Conservation (phyloP, 2,888 invertebrate genomes). For the Leuctra nigra region DNA sequence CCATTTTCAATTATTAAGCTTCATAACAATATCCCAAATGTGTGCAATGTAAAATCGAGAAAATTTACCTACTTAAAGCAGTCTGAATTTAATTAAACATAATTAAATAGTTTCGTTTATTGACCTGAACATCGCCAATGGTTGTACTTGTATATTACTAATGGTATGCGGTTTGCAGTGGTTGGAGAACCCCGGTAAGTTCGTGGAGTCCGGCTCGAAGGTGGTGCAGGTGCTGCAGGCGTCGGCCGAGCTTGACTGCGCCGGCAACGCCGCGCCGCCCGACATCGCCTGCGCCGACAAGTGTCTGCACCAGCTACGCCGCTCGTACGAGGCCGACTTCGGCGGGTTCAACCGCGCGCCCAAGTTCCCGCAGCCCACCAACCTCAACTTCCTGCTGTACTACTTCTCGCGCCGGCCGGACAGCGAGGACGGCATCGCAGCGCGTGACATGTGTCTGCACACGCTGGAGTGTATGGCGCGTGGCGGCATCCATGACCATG, state of each 20-base stretch:
- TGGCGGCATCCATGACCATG: slow-evolving; percentile 94
- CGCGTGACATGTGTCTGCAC: slow-evolving; percentile 70
- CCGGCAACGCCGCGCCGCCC: slow-evolving; percentile 41
- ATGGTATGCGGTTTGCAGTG: no score
- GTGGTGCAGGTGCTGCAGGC: slow-evolving; percentile 55
- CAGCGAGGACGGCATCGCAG: slow-evolving; percentile 50
- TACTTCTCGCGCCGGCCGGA: slow-evolving; percentile 58
- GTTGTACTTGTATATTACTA: no score
- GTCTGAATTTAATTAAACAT: no score
- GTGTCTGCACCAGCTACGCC: slow-evolving; percentile 48
- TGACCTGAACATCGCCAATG: no score
- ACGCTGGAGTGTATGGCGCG: slow-evolving; percentile 81
- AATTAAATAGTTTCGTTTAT: no score
- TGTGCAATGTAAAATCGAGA: no score
- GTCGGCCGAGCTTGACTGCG: slow-evolving; percentile 43
- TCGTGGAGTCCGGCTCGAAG: slow-evolving; percentile 53
- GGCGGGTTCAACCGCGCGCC: slow-evolving; percentile 86
- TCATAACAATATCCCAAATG: no score
- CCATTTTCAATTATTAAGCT: no score
- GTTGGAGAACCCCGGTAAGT: slow-evolving; percentile 54
- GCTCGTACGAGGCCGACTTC: slow-evolving; percentile 50
- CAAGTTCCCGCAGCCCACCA: slow-evolving; percentile 90
- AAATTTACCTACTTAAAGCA: no score
- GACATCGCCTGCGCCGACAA: slow-evolving; percentile 51
- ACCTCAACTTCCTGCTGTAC: slow-evolving; percentile 80